Conservation (phyloP, 2,888 invertebrate genomes). For the Lobophora halterata region DNA sequence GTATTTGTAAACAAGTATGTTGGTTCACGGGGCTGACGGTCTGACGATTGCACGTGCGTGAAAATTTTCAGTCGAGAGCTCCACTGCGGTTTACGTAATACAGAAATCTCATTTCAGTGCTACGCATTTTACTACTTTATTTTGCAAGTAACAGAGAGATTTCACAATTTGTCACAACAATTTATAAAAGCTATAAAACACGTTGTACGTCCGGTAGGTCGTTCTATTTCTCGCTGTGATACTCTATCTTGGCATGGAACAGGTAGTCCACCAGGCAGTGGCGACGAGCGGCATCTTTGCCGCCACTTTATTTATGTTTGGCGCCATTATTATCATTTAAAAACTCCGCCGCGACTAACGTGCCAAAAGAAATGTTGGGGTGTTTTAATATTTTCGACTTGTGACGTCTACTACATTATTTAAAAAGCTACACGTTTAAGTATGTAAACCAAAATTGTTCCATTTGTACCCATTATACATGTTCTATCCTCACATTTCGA, state of each 20-base stretch:
- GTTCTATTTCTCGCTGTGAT: slow-evolving; percentile 17
- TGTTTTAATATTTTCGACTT: slow-evolving; percentile 40
- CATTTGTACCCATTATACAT: too few species aligned
- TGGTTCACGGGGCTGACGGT: slow-evolving; percentile 3
- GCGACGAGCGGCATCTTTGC: slow-evolving; percentile 47
- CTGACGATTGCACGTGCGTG: slow-evolving; percentile 5
- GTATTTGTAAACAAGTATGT: slow-evolving; percentile 9
- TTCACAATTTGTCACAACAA: slow-evolving; percentile 22
- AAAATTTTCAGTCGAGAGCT: slow-evolving; percentile 8
- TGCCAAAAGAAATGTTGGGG: slow-evolving; percentile 53
- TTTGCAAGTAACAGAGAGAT: slow-evolving; percentile 22
- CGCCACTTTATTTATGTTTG: slow-evolving; percentile 68
- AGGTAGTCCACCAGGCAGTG: slow-evolving; percentile 24
- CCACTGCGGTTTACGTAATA: slow-evolving; percentile 17
- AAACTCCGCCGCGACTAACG: slow-evolving; percentile 40
- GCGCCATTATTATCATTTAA: slow-evolving; percentile 64
- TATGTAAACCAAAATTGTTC: too few species aligned
- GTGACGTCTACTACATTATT: too few species aligned
- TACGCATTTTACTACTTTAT: slow-evolving; percentile 24
- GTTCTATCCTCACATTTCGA: slow-evolving; percentile 4
- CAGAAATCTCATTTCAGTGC: slow-evolving; percentile 23
- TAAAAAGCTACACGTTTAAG: too few species aligned
- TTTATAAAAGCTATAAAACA: slow-evolving; percentile 23
- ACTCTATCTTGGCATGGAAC: slow-evolving; percentile 35
- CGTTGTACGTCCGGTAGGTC: slow-evolving; percentile 25